Conservation (phyloP, 2,888 invertebrate species). For the Sphinx pinastri region DNA sequence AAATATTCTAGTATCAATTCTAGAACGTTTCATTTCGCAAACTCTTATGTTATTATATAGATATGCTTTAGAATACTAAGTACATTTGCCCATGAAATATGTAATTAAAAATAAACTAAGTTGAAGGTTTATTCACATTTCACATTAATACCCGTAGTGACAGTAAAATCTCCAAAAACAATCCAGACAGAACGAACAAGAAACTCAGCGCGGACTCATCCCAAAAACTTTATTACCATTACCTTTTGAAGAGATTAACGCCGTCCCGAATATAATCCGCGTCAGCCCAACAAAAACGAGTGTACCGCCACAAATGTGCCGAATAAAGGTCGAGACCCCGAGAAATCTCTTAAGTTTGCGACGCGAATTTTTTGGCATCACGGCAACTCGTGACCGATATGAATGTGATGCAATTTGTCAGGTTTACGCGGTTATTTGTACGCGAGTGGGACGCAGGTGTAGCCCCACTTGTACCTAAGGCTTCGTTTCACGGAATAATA, state of each 20-base stretch:
- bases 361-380: slow-evolving; percentile 62
- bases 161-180: slow-evolving; percentile 13
- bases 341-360: slow-evolving; percentile 30
- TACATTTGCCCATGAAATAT: too few species aligned
- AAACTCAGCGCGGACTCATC: slow-evolving; percentile 34
- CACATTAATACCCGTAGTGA: neutral
- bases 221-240: slow-evolving; percentile 47
- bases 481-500: slow-evolving; percentile 70
- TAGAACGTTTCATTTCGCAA: too few species aligned
- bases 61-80: too few species aligned
- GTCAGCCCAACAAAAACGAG: slow-evolving; percentile 54
- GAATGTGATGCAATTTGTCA: slow-evolving; percentile 80
- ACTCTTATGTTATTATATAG: too few species aligned
- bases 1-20: too few species aligned
- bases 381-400: slow-evolving; percentile 67
- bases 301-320: slow-evolving; percentile 53
- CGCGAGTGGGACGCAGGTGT: slow-evolving; percentile 68
- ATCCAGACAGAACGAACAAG: slow-evolving; percentile 34
- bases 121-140: too few species aligned
- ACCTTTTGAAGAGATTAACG: slow-evolving; percentile 48
- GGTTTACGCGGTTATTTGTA: slow-evolving; percentile 80
- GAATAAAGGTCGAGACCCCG: slow-evolving; percentile 29
- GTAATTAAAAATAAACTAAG: neutral
- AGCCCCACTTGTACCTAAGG: slow-evolving; percentile 48
- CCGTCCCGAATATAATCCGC: slow-evolving; percentile 46